These are phyloP conservation scores for Furnarius figulus DNA, from an alignment of 2,113 vertebrate genomes.

Conservation along the genomic window DNA sequence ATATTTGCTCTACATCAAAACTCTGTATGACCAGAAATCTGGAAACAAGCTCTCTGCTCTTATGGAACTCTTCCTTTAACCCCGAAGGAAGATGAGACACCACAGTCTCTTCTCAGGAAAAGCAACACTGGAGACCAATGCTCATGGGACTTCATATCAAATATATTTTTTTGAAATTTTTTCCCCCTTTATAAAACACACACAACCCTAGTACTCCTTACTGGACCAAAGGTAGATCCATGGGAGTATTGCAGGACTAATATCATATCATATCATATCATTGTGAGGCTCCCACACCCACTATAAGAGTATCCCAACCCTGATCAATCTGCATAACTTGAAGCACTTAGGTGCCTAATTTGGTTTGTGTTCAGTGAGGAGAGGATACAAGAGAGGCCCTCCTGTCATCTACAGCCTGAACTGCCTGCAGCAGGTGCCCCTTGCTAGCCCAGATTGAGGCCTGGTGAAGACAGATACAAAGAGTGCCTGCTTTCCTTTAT, in stretches of 20 bases:
- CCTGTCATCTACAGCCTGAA: neutral
- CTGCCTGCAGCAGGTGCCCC: neutral
- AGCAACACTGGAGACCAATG: neutral
- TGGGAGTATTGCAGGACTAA: neutral
- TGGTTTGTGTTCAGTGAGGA: neutral
- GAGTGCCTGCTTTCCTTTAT: neutral
- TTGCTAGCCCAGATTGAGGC: neutral
- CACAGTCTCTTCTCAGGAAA: neutral
- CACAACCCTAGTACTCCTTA: neutral
- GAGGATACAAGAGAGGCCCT: neutral
- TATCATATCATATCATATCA: neutral
- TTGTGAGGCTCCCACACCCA: neutral
- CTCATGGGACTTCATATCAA: neutral
- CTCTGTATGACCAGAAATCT: neutral
- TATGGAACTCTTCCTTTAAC: neutral
- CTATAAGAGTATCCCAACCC: neutral
- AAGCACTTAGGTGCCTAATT: neutral
- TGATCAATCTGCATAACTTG: neutral
- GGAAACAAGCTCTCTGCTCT: neutral
- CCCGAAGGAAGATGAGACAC: neutral
- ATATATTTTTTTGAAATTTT: neutral
- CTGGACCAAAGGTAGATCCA: neutral
- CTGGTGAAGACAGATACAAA: neutral
- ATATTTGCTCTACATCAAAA: neutral
- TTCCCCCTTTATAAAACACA: accelerated